Conservation (phyloP, 1,140 invertebrate species). For the Neuroterus valhalla region DNA sequence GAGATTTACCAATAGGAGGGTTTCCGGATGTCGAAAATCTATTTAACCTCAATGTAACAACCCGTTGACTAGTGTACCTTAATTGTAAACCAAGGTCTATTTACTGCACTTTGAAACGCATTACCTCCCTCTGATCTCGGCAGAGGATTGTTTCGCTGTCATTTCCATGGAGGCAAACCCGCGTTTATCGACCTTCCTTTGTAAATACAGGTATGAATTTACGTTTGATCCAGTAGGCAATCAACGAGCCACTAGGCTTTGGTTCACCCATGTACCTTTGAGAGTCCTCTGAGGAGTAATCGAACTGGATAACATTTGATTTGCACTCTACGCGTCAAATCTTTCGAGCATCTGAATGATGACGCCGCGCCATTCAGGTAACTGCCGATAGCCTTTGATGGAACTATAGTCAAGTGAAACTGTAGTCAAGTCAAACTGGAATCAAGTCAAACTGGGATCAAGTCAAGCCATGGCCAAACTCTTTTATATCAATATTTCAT, state of each 20-base stretch:
- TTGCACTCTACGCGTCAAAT: conserved; percentile 20
- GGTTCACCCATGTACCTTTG: conserved; percentile 27
- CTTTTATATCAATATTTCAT: too few species aligned
- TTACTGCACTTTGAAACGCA: conserved; percentile 21
- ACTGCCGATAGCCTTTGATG: too few species aligned
- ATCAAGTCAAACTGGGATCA: too few species aligned
- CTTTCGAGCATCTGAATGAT: conserved; percentile 8
- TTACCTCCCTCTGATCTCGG: conserved; percentile 25
- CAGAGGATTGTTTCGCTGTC: conserved; percentile 17
- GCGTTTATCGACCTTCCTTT: conserved; percentile 25
- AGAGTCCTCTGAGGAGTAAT: conserved; percentile 28
- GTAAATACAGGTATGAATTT: conserved; percentile 30
- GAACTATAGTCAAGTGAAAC: too few species aligned
- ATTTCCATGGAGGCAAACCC: conserved; percentile 13
- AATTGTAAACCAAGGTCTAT: conserved; percentile 8
- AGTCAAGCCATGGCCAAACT: too few species aligned
- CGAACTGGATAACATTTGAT: conserved; percentile 28
- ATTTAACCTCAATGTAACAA: too few species aligned
- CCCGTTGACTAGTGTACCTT: neutral
- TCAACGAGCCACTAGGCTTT: conserved; percentile 24
- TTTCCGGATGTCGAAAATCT: too few species aligned
- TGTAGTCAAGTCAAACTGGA: too few species aligned
- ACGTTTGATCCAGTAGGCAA: conserved; percentile 21
- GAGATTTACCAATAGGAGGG: too few species aligned
- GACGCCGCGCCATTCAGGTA: conserved; percentile 10